Evolutionary conservation across 2,888 invertebrate genomes (phyloP), one percentile per base, ranked within the genome.

Genomic region (Hylaea fasciaria): DNA sequence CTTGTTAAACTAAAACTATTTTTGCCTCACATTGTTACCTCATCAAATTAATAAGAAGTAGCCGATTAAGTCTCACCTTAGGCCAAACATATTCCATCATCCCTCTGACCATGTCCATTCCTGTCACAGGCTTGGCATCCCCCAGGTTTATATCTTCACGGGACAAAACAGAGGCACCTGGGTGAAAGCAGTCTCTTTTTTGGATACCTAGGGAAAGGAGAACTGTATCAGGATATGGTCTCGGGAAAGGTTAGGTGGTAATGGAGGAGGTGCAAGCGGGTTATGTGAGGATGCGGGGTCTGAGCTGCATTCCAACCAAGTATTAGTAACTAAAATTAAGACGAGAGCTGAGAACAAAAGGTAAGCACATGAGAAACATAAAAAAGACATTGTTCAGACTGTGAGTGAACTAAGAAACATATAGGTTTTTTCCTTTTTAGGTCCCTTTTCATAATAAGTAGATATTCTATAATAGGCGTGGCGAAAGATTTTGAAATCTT

Each of bases 21-120:
- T n/a, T n/a, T n/a, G n/a, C n/a, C n/a, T n/a, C n/a, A n/a, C n/a
- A n/a, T n/a, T n/a, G n/a, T n/a, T n/a, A n/a, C n/a, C n/a, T n/a
- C n/a, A 35, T 5, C 11, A 35, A 11, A 1, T 35, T 35, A 11
- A 3, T 22, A 22, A 22, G 3, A 22, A 22, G 2, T 22, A 22
- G 5, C 5, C 22, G 5, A 5, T 22, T 22, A 43, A 60, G 56
- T 58, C 76, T 84, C 62, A 96, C 96, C 93, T 97, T 96, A 28
- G 99, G 99, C 99, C 99, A 99, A 58, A 99, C 96, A 89, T 98
- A 98, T 51, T 94, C 94, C 83, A 97, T 85, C 98, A 99, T 98
- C 51, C 96, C 96, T 69, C 94, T 94, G 29, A 98, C 80, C 96
- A 99, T 98, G 77, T 97, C 95, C 73, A 91, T 76, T 66, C 96